A percentile compares a stretch with the other conserved stretches of the same genome.
These are phyloP conservation scores for Nesospiza acunhae DNA, from an alignment of 2,113 vertebrate species.

Conservation along the genomic window DNA sequence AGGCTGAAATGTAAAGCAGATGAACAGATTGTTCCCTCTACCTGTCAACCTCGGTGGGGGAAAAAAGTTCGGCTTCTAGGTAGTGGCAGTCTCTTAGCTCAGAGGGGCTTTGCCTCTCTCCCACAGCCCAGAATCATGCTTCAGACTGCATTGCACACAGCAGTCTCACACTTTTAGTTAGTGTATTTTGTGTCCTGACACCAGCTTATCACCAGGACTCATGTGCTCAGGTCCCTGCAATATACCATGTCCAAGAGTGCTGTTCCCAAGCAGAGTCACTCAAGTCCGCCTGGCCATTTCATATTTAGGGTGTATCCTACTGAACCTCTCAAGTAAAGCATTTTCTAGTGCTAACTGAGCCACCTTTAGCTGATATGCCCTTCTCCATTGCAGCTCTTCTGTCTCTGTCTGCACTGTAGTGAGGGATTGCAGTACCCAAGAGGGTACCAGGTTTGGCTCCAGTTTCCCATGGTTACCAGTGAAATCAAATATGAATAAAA, in stretches of 20 bases:
- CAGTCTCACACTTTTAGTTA: neutral
- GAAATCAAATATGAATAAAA: neutral
- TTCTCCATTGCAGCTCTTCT: neutral
- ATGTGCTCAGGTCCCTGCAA: neutral
- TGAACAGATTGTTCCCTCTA: neutral
- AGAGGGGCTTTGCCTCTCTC: neutral
- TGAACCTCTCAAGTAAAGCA: neutral
- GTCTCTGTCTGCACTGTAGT: neutral
- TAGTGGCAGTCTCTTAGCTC: neutral
- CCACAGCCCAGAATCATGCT: neutral
- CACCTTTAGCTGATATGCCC: neutral
- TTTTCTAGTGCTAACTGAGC: neutral
- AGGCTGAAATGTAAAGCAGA: conserved; percentile 4
- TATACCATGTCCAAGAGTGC: accelerated
- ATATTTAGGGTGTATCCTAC: neutral
- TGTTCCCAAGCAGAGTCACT: neutral
- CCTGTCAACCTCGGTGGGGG: neutral
- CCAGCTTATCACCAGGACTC: neutral
- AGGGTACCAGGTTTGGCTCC: neutral
- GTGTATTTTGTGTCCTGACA: neutral
- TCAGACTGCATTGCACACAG: neutral
- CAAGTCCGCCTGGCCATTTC: neutral
- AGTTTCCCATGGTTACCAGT: neutral
- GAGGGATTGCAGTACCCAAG: neutral
- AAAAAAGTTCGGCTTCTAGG: neutral